phyloP scores from a whole-genome alignment of 1,140 invertebrate species.

The Stenopsyche tienmushanensis region DNA sequence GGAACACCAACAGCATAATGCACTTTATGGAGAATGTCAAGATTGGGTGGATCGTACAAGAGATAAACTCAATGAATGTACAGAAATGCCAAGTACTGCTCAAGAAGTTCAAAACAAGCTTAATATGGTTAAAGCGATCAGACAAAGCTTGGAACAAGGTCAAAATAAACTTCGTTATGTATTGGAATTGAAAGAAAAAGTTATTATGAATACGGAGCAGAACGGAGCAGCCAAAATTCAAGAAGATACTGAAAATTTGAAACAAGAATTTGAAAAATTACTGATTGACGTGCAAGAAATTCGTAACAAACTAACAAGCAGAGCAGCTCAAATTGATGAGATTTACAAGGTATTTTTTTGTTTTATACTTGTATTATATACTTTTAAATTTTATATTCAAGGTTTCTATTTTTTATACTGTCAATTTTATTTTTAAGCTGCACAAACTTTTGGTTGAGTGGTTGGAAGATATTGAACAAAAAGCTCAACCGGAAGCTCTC shows the following conservation, averaged over 20 bases:
- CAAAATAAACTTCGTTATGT: conserved; percentile 88
- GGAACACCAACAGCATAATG: conserved; percentile 87
- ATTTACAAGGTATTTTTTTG: conserved; percentile 66
- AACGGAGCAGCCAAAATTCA: conserved; percentile 82
- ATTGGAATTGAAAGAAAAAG: conserved; percentile 87
- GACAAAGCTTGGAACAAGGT: conserved; percentile 85
- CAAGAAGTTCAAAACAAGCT: conserved; percentile 82
- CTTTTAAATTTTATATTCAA: neutral
- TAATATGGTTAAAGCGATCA: conserved; percentile 78
- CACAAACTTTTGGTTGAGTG: conserved; percentile 78
- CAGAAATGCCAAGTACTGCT: conserved; percentile 72
- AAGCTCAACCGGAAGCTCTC: conserved; percentile 70
- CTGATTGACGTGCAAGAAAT: conserved; percentile 77
- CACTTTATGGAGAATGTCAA: conserved; percentile 86
- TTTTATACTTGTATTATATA: neutral
- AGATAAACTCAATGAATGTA: conserved; percentile 78
- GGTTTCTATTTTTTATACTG: conserved; percentile 13
- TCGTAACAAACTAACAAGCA: conserved; percentile 68
- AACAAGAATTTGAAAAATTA: conserved; percentile 84
- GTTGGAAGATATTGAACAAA: conserved; percentile 83
- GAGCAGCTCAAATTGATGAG: conserved; percentile 79
- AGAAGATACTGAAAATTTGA: conserved; percentile 85
- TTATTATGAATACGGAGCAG: conserved; percentile 89
- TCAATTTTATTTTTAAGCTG: conserved; percentile 47
- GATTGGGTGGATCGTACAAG: conserved; percentile 87